Evolutionary conservation across 2,113 vertebrate species (phyloP), one percentile per base, ranked within the genome.

Genomic region (Oreochromis spilurus): DNA sequence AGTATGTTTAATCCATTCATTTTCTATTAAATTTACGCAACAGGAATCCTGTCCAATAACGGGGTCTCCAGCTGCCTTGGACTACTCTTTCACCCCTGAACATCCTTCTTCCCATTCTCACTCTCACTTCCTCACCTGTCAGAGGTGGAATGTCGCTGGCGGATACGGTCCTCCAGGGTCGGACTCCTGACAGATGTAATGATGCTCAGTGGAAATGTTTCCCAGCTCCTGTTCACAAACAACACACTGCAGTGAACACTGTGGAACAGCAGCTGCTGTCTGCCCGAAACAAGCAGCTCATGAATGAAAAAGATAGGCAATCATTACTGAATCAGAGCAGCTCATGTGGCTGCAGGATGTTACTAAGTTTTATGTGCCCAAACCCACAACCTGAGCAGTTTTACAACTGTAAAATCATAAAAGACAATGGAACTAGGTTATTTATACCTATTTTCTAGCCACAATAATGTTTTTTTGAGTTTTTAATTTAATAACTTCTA

Each of bases 71-170:
- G 92, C 93, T 95, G 93, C 92, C 90, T 87, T 95, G 95, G 93
- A 95, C 86, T 84, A 84, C 83, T 89, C 86, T 91, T 84, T 87
- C n/a, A 84, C 81, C 92, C 90, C 91, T 87, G 45, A 82, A 93
- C 92, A 93, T 95, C 79, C 93, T 87, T 93, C 94, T 96, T 95
- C 94, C 93, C 91, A 86, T 93, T 95, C 94, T 95, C 94, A 92
- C 95, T 96, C 92, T 94, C 90, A 94, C 95, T 96, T 96, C 95
- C 96, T 96, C 95, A 95, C 95, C 96, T 96, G 96, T 95, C 95
- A 95, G 94, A 92, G 89, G 92, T 87, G 95, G 96, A 97, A 96
- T 96, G 96, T 96, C 85, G 90, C 93, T 96, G 96, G 96, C 95
- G 60, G 80, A 81, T 58, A 3, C 82, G 19, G 67, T 78, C 81